Base-by-base conservation (phyloP, 2,797 vertebrate genomes). In the Takifugu ocellatus region DNA sequence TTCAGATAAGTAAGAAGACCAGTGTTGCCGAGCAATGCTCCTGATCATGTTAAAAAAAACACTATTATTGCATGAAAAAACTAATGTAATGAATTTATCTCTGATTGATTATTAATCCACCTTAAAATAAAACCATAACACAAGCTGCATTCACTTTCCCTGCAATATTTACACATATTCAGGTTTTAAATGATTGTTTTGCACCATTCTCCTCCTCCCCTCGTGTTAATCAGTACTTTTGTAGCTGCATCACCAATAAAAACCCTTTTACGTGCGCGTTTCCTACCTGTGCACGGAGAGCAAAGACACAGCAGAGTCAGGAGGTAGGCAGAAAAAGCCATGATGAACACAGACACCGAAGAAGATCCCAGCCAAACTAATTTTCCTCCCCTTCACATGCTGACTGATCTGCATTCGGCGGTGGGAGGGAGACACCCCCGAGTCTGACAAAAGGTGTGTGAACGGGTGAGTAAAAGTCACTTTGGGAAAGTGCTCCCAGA, bases 211-310 rank as follows among this genome's bases (percentile, higher is more conserved):
- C 14, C 36, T 39, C 12, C 12, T 3, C 3, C 36, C 36, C 36
- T 39, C 9, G 14, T 10, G 27, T 29, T 5, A 29, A 29, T 29
- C 7, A 29, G 27, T 7, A 29, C 7, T 5, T 5, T 7, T 29
- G 21, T 21, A 21, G 10, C 36, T 39, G 11, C 36, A 39, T 10
- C 3, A 39, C 12, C 14, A 39, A 39, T 14, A 11, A 3, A 14
- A 14, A 39, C 21, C 9, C 5, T n/a, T 21, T n/a, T 46, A 5
- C 9, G 9, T 59, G 42, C 51, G 29, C 47, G 53, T 63, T 39
- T 70, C 87, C 66, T 88, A 92, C 91, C 91, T 86, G 84, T 82
- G 72, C 84, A 78, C 43, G 60, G 66, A 31, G 77, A 75, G 49
- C 87, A 45, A 45, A 88, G 44, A 49, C 72, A 65, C 33, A 89